Percentiles rank a stretch among this genome's conserved stretches.
These are phyloP conservation scores for Arvicola amphibius DNA, from an alignment of 2,797 vertebrate species.

Conservation along the genomic window DNA sequence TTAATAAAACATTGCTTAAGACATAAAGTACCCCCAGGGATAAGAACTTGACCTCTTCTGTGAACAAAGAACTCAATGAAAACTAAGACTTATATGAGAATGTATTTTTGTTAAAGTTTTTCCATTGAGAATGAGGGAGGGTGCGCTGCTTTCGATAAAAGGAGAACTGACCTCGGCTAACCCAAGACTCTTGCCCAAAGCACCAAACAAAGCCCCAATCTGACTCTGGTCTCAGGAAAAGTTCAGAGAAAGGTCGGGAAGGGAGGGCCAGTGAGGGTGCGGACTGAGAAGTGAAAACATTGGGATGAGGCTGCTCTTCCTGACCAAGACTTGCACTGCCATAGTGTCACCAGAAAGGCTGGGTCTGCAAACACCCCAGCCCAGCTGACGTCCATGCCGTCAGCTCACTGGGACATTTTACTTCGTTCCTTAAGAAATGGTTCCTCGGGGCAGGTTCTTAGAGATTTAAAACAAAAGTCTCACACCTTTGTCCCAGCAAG, in stretches of 20 bases:
- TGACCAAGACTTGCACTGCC: constrained; percentile 34
- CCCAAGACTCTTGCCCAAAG: constrained; percentile 60
- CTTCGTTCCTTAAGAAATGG: neutral
- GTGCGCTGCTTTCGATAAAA: constrained; percentile 68
- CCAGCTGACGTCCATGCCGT: neutral
- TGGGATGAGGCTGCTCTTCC: constrained; percentile 31
- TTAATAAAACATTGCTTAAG: constrained; percentile 55
- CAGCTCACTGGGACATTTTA: neutral
- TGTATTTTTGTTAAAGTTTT: constrained; percentile 72
- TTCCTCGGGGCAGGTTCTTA: neutral
- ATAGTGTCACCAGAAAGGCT: constrained; percentile 42
- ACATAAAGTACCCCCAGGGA: constrained; percentile 48
- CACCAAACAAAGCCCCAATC: constrained; percentile 76
- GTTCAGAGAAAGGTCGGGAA: constrained; percentile 74
- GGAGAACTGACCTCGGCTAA: constrained; percentile 73
- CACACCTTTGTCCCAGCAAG: neutral
- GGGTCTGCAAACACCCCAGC: neutral
- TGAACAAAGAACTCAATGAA: constrained; percentile 38
- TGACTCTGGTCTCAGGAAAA: constrained; percentile 23
- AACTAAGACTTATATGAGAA: constrained; percentile 40
- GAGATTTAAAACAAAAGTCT: neutral
- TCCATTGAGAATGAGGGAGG: constrained; percentile 34
- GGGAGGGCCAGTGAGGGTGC: neutral
- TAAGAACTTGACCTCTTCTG: constrained; percentile 10
- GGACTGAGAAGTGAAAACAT: constrained; percentile 60